Evolutionary conservation across 2,888 invertebrate species (phyloP).

Genomic region (Protonemura montana): DNA sequence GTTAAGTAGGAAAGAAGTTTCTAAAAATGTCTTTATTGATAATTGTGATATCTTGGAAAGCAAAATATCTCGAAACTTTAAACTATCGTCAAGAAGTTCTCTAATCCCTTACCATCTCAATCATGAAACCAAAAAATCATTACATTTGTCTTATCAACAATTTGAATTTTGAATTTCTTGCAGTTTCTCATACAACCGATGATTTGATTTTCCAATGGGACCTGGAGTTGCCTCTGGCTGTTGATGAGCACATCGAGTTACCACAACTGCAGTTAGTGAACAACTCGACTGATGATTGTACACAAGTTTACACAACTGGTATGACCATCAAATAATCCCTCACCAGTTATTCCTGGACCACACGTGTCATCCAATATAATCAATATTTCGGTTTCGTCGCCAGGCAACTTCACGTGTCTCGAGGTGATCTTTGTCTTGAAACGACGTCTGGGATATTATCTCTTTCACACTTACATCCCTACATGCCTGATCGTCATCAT

Average conservation of each 20-base stretch:
- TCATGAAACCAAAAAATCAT: too few relatives aligned
- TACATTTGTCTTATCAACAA: too few relatives aligned
- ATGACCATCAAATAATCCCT: too few relatives aligned
- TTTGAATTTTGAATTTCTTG: slow-evolving; percentile 47
- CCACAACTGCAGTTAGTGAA: slow-evolving; percentile 88
- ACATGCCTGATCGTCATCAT: slow-evolving; percentile 91
- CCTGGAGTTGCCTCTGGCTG: slow-evolving; percentile 86
- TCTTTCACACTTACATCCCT: slow-evolving; percentile 92
- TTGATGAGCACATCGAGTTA: slow-evolving; percentile 88
- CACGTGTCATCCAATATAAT: too few relatives aligned
- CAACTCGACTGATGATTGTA: slow-evolving; percentile 89
- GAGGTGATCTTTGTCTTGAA: slow-evolving; percentile 87
- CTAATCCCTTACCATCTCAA: too few relatives aligned
- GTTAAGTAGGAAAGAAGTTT: too few relatives aligned
- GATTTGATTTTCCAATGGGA: slow-evolving; percentile 96
- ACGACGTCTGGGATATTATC: slow-evolving; percentile 84
- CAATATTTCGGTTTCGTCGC: slow-evolving; percentile 50
- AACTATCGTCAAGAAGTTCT: too few relatives aligned
- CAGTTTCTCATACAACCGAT: slow-evolving; percentile 93
- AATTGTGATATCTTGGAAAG: too few relatives aligned
- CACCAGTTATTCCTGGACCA: too few relatives aligned
- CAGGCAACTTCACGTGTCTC: slow-evolving; percentile 91
- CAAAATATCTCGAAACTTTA: too few relatives aligned
- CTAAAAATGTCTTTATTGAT: too few relatives aligned
- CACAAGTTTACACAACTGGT: slow-evolving; percentile 92